Evolutionary conservation across 2,113 vertebrate genomes (phyloP).

Genomic region (Poecile atricapillus): DNA sequence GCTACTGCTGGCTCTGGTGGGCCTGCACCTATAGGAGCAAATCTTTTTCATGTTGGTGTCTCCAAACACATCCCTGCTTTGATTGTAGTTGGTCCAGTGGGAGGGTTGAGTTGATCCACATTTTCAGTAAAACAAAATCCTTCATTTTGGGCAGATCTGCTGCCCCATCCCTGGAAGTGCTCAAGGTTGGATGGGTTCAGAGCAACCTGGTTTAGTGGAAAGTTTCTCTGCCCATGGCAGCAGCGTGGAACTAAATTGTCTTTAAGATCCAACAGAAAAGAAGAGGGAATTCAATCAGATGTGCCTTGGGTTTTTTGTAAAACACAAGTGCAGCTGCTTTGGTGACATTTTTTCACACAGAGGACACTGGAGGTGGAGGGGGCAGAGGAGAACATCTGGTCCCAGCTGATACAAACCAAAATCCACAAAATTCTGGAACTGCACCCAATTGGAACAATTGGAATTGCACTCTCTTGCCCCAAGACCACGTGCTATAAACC

Average conservation of each 20-base stretch:
- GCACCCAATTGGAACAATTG: neutral
- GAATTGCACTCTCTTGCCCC: neutral
- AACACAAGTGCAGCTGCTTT: neutral
- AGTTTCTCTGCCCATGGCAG: neutral
- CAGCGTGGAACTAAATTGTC: neutral
- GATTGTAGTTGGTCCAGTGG: neutral
- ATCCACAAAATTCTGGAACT: neutral
- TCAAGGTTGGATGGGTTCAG: neutral
- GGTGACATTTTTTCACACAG: neutral
- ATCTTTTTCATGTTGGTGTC: neutral
- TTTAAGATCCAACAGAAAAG: neutral
- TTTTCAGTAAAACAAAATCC: neutral
- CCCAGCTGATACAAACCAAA: neutral
- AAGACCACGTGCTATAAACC: neutral
- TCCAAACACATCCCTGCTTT: neutral
- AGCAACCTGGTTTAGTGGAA: neutral
- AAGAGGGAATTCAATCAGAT: neutral
- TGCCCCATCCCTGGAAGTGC: neutral
- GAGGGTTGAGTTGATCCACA: neutral
- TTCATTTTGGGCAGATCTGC: neutral
- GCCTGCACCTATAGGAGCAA: neutral
- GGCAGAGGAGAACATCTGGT: neutral
- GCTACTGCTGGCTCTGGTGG: neutral
- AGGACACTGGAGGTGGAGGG: neutral
- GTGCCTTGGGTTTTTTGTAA: neutral